Conservation (phyloP, 1,140 invertebrate genomes). For the Papilio dardanus region DNA sequence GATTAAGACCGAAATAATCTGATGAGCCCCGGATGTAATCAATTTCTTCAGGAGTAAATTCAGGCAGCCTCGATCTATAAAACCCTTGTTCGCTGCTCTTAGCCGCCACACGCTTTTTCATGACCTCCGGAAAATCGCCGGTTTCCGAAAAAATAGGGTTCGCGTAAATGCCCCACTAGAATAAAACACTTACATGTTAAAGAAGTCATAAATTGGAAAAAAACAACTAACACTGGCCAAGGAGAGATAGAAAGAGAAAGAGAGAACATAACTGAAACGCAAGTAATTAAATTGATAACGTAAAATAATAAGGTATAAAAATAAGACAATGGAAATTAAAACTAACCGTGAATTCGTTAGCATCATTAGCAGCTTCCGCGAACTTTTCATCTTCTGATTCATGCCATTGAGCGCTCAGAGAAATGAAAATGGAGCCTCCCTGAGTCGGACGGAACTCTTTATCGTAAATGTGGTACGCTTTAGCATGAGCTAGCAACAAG, state of each 20-base stretch:
- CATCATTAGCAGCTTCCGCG: constrained; percentile 75
- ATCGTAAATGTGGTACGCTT: constrained; percentile 84
- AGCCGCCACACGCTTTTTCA: constrained; percentile 80
- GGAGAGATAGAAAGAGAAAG: too few species aligned
- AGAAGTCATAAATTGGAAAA: too few species aligned
- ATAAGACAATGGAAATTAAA: background rate
- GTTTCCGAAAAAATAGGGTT: constrained; percentile 83
- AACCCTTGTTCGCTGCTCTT: constrained; percentile 80
- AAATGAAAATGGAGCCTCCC: constrained; percentile 80
- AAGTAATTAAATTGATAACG: too few species aligned
- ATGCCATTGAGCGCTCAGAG: constrained; percentile 77
- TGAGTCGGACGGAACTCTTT: constrained; percentile 58
- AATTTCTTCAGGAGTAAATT: constrained; percentile 66
- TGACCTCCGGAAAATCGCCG: constrained; percentile 84
- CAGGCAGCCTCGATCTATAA: constrained; percentile 68
- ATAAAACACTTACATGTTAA: constrained; percentile 39
- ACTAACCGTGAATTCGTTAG: constrained; percentile 73
- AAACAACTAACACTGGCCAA: too few species aligned
- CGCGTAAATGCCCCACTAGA: constrained; percentile 59
- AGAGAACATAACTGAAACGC: too few species aligned
- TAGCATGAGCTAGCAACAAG: constrained; percentile 61
- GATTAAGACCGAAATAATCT: constrained; percentile 85
- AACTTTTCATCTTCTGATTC: constrained; percentile 77
- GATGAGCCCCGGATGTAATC: constrained; percentile 66
- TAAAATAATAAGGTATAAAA: too few species aligned